Conservation (phyloP, 2,888 invertebrate species). For the Pterostichus niger region DNA sequence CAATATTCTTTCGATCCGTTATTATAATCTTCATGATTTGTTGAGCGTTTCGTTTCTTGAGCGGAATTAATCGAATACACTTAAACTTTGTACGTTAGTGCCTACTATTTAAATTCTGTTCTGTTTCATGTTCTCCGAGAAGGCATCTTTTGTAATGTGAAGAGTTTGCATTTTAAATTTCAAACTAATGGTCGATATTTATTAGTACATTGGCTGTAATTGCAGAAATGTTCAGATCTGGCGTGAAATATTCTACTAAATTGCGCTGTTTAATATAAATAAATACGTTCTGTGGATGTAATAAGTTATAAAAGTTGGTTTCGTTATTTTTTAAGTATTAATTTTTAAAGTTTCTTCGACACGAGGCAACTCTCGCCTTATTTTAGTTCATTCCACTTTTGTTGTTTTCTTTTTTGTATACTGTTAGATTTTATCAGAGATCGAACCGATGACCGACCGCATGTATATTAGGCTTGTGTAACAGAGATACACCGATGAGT, state of each 20-base stretch:
- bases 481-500: slow-evolving; percentile 32
- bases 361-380: slow-evolving; percentile 46
- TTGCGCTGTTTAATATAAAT: slow-evolving; percentile 39
- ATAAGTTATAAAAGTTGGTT: slow-evolving; percentile 19
- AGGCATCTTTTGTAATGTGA: slow-evolving; percentile 58
- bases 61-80: slow-evolving; percentile 68
- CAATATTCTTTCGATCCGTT: slow-evolving; percentile 57
- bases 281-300: slow-evolving; percentile 48
- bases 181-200: slow-evolving; percentile 52
- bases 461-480: slow-evolving; percentile 53
- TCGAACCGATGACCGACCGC: slow-evolving; percentile 61
- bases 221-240: slow-evolving; percentile 54
- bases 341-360: slow-evolving; percentile 29
- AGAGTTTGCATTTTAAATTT: slow-evolving; percentile 55
- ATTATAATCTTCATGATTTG: slow-evolving; percentile 69
- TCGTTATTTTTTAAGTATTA: slow-evolving; percentile 50
- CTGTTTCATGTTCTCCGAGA: slow-evolving; percentile 33
- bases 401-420: slow-evolving; percentile 25
- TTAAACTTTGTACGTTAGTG: slow-evolving; percentile 72
- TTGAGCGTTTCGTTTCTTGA: slow-evolving; percentile 54
- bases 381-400: slow-evolving; percentile 60
- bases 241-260: slow-evolving; percentile 32
- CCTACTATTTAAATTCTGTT: slow-evolving; percentile 70
- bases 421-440: slow-evolving; percentile 65
- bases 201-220: slow-evolving; percentile 64